Conservation (phyloP, 2,888 invertebrate species). For the Drosophila nr. perissopoda region DNA sequence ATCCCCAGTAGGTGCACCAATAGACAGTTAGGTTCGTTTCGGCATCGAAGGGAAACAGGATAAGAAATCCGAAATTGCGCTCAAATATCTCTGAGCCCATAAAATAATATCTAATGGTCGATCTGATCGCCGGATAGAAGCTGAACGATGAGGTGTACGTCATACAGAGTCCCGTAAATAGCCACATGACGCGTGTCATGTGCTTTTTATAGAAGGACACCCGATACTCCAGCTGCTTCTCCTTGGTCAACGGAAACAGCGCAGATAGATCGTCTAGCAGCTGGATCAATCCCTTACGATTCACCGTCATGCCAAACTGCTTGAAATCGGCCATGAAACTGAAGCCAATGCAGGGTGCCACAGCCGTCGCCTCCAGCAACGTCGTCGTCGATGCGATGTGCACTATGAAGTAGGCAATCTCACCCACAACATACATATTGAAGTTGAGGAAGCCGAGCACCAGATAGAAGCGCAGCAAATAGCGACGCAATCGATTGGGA, state of each 20-base stretch:
- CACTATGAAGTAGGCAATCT: slow-evolving; percentile 72
- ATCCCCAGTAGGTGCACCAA: slow-evolving; percentile 63
- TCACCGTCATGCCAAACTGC: slow-evolving; percentile 66
- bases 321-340: slow-evolving; percentile 76
- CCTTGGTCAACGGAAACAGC: slow-evolving; percentile 60
- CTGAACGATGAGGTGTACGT: slow-evolving; percentile 76
- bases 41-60: slow-evolving; percentile 66
- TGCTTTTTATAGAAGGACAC: slow-evolving; percentile 53
- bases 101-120: slow-evolving; percentile 61
- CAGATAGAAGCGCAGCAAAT: slow-evolving; percentile 58
- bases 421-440: slow-evolving; percentile 69
- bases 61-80: slow-evolving; percentile 65
- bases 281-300: slow-evolving; percentile 45
- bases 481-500: slow-evolving; percentile 50
- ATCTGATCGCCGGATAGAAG: slow-evolving; percentile 71
- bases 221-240: slow-evolving; percentile 51
- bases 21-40: slow-evolving; percentile 61
- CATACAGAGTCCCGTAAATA: slow-evolving; percentile 71
- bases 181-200: slow-evolving; percentile 65
- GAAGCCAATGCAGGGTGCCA: slow-evolving; percentile 77
- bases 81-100: slow-evolving; percentile 68
- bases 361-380: slow-evolving; percentile 78
- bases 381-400: slow-evolving; percentile 71
- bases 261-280: slow-evolving; percentile 67
- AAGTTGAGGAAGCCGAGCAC: slow-evolving; percentile 72